phyloP scores from a whole-genome alignment of 2,113 vertebrate genomes.

The Perognathus longimembris region DNA sequence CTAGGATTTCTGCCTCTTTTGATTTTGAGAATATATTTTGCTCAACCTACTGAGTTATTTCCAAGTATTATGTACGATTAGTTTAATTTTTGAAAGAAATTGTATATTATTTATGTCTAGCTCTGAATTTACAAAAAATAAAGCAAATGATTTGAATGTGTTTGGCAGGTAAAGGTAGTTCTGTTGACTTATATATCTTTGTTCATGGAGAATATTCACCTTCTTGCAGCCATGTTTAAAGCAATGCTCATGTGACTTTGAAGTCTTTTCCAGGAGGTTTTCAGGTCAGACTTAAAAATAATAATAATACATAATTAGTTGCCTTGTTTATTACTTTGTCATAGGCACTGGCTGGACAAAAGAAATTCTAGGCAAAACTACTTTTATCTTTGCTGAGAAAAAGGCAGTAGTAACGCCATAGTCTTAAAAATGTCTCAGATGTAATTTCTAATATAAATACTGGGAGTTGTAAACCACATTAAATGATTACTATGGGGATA shows the following conservation, averaged over 20 bases:
- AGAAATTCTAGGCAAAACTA: neutral
- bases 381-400: neutral
- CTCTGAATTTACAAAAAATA: neutral
- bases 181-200: too few species aligned
- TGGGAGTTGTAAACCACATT: neutral
- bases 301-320: neutral
- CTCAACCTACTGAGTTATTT: neutral
- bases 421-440: neutral
- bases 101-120: neutral
- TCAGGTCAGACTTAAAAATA: neutral
- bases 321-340: neutral
- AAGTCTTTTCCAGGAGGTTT: neutral
- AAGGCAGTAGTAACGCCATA: neutral
- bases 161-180: neutral
- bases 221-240: neutral
- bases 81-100: conserved; percentile 13
- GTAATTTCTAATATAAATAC: neutral
- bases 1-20: neutral
- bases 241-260: neutral
- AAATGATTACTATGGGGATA: neutral
- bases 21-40: neutral
- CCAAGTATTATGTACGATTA: neutral
- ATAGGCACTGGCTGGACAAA: neutral
- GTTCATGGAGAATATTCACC: too few species aligned
- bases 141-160: neutral